A percentile compares a stretch with the other conserved stretches of the same genome.
Evolutionary conservation across 2,888 invertebrate genomes (phyloP).

Genomic region (Steromphala cineraria): DNA sequence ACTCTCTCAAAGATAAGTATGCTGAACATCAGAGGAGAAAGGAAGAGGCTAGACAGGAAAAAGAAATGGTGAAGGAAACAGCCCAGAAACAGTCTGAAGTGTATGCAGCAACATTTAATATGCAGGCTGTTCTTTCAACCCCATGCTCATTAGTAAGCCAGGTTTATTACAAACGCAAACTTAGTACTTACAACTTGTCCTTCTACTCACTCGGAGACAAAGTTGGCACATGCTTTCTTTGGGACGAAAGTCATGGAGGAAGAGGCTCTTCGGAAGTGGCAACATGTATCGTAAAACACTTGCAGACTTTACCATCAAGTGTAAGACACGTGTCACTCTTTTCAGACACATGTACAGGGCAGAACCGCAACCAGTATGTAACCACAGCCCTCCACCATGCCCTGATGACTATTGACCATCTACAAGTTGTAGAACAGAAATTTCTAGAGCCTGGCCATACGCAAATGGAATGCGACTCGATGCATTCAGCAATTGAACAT

Average conservation of each 20-base stretch:
- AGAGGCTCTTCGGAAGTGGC: background rate
- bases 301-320: background rate
- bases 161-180: background rate
- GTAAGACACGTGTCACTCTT: background rate
- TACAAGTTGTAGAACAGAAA: conserved; percentile 15
- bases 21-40: too few species aligned
- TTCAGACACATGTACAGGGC: background rate
- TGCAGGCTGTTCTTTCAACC: background rate
- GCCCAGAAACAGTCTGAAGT: background rate
- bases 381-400: background rate
- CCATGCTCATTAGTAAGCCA: background rate
- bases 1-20: too few species aligned
- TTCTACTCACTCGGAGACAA: background rate
- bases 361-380: background rate
- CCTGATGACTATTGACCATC: background rate
- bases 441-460: conserved; percentile 20
- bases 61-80: too few species aligned
- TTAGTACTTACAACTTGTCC: background rate
- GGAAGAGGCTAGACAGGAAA: too few species aligned
- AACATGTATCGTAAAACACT: background rate
- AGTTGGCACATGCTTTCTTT: background rate
- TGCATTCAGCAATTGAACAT: background rate
- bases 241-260: background rate
- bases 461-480: conserved; percentile 25
- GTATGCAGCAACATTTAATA: background rate